Evolutionary conservation across 2,888 invertebrate species (phyloP).

Genomic region (Chymomyza fuscimana): DNA sequence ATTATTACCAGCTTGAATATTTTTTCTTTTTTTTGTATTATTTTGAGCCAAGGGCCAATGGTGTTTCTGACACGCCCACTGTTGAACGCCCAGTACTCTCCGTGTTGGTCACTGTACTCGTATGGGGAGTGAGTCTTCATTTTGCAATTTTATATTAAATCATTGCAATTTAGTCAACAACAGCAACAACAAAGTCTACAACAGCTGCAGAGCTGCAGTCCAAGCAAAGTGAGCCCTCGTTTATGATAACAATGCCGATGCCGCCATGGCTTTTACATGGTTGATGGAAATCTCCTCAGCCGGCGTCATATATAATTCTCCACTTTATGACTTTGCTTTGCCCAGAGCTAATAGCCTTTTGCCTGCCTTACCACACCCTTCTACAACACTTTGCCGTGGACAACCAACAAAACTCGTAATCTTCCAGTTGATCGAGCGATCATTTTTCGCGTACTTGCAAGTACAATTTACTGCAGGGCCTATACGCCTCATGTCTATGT

Average conservation of each 20-base stretch:
- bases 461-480: slow-evolving; percentile 48
- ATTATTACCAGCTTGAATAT: not conserved
- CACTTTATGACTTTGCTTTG: slow-evolving; percentile 56
- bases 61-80: slow-evolving; percentile 46
- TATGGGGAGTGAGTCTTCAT: slow-evolving; percentile 64
- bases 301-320: slow-evolving; percentile 50
- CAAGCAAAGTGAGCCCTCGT: slow-evolving; percentile 24
- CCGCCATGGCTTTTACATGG: slow-evolving; percentile 70
- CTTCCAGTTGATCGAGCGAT: slow-evolving; percentile 66
- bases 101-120: slow-evolving; percentile 11
- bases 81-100: not conserved
- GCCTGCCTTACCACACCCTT: slow-evolving; percentile 11
- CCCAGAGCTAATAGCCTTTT: slow-evolving; percentile 37
- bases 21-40: slow-evolving; percentile 23
- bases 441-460: slow-evolving; percentile 68
- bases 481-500: slow-evolving; percentile 4
- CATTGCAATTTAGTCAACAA: slow-evolving; percentile 68
- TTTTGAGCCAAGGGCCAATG: slow-evolving; percentile 63
- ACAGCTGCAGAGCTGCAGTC: not conserved
- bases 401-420: slow-evolving; percentile 33
- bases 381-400: slow-evolving; percentile 13
- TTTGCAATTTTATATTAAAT: slow-evolving; percentile 65
- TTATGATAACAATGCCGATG: slow-evolving; percentile 63
- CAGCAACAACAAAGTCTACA: slow-evolving; percentile 20
- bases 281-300: slow-evolving; percentile 26